A percentile compares a stretch with the other conserved stretches of the same genome.
phyloP scores from a whole-genome alignment of 2,888 invertebrate species.

The Anodontia alba region DNA sequence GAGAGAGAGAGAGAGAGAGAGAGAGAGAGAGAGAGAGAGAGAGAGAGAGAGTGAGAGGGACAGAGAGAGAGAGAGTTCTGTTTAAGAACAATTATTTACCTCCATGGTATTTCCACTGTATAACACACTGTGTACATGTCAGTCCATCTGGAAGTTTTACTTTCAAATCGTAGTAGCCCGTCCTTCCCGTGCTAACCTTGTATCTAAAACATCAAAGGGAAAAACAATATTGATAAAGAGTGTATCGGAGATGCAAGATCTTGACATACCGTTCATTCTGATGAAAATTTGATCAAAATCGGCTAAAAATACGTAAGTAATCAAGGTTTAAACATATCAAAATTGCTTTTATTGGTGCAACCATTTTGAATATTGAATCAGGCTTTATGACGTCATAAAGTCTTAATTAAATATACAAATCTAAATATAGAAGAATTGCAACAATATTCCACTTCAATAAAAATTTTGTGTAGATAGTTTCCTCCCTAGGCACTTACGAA shows the following conservation, averaged over 20 bases:
- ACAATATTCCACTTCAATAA: neutral
- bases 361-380: too few species aligned
- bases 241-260: too few species aligned
- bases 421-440: neutral
- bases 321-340: too few species aligned
- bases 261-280: too few species aligned
- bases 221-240: too few species aligned
- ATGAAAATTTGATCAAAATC: too few species aligned
- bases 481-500: too few species aligned
- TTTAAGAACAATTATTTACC: constrained; percentile 44
- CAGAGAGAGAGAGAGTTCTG: constrained; percentile 22
- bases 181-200: constrained; percentile 20
- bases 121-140: constrained; percentile 70
- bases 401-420: too few species aligned
- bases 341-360: too few species aligned
- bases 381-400: too few species aligned
- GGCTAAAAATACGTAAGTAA: neutral
- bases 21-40: constrained; percentile 22
- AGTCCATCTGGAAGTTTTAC: constrained; percentile 65
- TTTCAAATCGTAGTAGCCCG: constrained; percentile 39
- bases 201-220: constrained; percentile 29
- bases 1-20: constrained; percentile 29
- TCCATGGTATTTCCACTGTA: constrained; percentile 75
- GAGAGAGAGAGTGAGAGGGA: constrained; percentile 25
- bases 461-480: too few species aligned